Conservation (phyloP, 2,888 invertebrate genomes). For the Acleris holmiana region DNA sequence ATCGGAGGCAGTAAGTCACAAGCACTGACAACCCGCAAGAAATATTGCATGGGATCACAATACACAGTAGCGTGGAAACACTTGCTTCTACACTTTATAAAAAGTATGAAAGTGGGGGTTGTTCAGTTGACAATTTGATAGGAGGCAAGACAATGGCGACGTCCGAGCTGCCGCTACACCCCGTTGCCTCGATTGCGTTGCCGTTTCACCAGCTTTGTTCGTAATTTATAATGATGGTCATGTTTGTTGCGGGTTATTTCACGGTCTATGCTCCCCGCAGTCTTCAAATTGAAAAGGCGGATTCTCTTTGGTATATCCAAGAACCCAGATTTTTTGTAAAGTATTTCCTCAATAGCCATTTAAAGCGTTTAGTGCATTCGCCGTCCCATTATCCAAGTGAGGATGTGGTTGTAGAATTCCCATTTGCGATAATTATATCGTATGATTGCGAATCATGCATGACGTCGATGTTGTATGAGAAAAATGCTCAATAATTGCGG, state of each 20-base stretch:
- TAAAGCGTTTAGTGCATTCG: slow-evolving; percentile 8
- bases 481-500: slow-evolving; percentile 50
- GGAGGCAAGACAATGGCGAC: slow-evolving; percentile 67
- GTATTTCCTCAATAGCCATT: slow-evolving; percentile 12
- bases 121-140: slow-evolving; percentile 74
- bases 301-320: slow-evolving; percentile 12
- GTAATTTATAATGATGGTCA: slow-evolving; percentile 68
- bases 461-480: slow-evolving; percentile 40
- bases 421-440: slow-evolving; percentile 36
- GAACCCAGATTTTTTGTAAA: not conserved
- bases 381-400: slow-evolving; percentile 29
- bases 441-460: slow-evolving; percentile 41
- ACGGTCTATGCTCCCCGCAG: slow-evolving; percentile 56
- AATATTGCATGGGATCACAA: slow-evolving; percentile 43
- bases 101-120: slow-evolving; percentile 64
- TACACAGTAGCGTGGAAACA: slow-evolving; percentile 50
- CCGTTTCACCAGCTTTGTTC: slow-evolving; percentile 74
- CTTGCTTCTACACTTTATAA: slow-evolving; percentile 67
- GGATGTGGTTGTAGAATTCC: slow-evolving; percentile 43
- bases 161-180: slow-evolving; percentile 72
- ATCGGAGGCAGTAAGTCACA: slow-evolving; percentile 39
- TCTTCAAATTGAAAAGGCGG: slow-evolving; percentile 48
- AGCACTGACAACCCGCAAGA: slow-evolving; percentile 44
- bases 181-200: slow-evolving; percentile 75
- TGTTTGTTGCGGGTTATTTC: slow-evolving; percentile 67